A percentile compares a stretch with the other conserved stretches of the same genome.
Evolutionary conservation across 2,888 invertebrate species (phyloP).

Genomic region (Nasonia oneida): DNA sequence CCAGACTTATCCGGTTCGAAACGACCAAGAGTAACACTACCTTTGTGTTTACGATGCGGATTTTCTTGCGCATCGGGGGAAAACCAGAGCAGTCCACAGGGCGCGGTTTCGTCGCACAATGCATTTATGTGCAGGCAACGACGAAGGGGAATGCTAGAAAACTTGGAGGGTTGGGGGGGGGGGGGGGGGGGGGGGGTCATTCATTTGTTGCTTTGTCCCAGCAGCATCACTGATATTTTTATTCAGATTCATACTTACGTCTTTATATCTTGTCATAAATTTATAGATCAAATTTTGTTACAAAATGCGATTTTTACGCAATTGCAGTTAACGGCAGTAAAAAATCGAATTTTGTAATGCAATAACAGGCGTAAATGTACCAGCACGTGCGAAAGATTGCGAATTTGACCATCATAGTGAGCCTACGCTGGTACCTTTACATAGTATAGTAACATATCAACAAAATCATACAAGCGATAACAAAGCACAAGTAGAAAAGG

Average conservation of each 20-base stretch:
- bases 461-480: conserved; percentile 9
- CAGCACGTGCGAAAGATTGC: no score
- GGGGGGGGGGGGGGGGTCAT: not conserved
- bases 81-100: conserved; percentile 40
- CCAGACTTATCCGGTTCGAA: not conserved
- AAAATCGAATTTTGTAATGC: not conserved
- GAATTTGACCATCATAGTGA: not conserved
- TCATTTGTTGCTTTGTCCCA: not conserved
- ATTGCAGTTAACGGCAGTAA: no score
- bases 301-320: not conserved
- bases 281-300: not conserved
- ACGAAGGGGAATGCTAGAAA: conserved; percentile 27
- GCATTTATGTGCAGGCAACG: not conserved
- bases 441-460: not conserved
- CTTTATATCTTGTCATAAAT: conserved; percentile 3
- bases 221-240: not conserved
- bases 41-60: not conserved
- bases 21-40: not conserved
- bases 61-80: not conserved
- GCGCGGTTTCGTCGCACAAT: not conserved
- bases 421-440: not conserved
- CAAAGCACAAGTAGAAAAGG: conserved; percentile 9
- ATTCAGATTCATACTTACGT: not conserved
- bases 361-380: not conserved
- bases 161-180: not conserved